Percentiles rank a stretch among this genome's conserved stretches.
phyloP scores from a whole-genome alignment of 1,140 invertebrate species.

The Saccostrea cuccullata region DNA sequence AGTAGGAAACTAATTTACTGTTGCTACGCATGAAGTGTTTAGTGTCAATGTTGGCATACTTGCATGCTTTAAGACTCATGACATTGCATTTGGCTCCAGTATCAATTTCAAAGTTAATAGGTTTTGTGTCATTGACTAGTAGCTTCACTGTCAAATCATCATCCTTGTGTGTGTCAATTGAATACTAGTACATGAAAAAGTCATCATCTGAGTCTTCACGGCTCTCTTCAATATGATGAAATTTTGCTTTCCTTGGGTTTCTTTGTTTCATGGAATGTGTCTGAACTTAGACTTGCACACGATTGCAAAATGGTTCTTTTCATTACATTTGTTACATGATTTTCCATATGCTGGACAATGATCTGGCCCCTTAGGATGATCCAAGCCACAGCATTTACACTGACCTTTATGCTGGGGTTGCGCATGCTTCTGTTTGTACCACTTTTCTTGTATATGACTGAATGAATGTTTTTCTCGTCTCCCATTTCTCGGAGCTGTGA shows the following conservation, averaged over 20 bases:
- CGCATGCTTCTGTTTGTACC: background rate
- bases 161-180: background rate
- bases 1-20: slow-evolving; percentile 40
- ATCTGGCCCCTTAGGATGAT: background rate
- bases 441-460: background rate
- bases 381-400: background rate
- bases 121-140: slow-evolving; percentile 31
- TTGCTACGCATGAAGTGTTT: slow-evolving; percentile 9
- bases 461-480: slow-evolving; percentile 20
- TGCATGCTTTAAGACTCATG: slow-evolving; percentile 20
- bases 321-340: background rate
- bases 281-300: slow-evolving; percentile 1
- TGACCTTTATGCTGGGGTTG: background rate
- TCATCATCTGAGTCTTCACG: background rate
- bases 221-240: background rate
- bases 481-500: slow-evolving; percentile 25
- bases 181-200: slow-evolving; percentile 6
- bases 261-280: background rate
- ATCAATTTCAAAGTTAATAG: slow-evolving; percentile 33
- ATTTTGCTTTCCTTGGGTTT: background rate
- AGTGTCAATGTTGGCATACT: slow-evolving; percentile 31
- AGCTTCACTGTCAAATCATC: slow-evolving; percentile 4
- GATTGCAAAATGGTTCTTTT: slow-evolving; percentile 13
- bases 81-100: slow-evolving; percentile 42
- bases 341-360: slow-evolving; percentile 27